phyloP scores from a whole-genome alignment of 2,888 invertebrate species.

The Troides oblongomaculatus region DNA sequence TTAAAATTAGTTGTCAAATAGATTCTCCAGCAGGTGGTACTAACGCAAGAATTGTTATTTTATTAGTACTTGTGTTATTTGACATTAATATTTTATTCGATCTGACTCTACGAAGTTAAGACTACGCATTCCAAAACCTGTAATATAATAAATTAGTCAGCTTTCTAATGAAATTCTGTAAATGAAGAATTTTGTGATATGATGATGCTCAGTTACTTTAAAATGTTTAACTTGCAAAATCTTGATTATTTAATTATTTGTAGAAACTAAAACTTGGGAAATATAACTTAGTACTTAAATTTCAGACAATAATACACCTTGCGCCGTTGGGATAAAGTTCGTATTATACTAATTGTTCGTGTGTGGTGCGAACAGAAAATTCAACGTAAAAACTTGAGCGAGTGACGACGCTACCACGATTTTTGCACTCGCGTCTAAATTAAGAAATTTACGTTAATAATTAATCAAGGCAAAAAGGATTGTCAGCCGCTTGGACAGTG shows the following conservation, averaged over 20 bases:
- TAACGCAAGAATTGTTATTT: neutral
- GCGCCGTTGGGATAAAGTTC: neutral
- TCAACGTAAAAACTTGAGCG: conserved; percentile 31
- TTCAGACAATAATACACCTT: neutral
- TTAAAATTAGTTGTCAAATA: neutral
- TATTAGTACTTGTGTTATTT: neutral
- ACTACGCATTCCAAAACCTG: neutral
- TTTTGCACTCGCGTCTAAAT: conserved; percentile 69
- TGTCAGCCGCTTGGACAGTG: conserved; percentile 75
- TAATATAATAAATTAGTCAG: too few relatives aligned
- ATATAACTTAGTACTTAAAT: neutral
- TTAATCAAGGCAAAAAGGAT: conserved; percentile 76
- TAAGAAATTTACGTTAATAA: conserved; percentile 76
- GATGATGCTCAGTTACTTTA: neutral
- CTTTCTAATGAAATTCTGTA: too few relatives aligned
- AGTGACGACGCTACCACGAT: conserved; percentile 44
- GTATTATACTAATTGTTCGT: neutral
- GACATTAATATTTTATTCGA: neutral
- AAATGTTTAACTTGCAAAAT: neutral
- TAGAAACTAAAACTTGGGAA: neutral
- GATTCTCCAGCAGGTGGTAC: neutral
- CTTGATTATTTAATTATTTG: neutral
- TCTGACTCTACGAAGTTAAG: neutral
- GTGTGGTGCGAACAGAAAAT: neutral
- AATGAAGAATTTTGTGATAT: neutral